Conservation (phyloP, 2,888 invertebrate genomes). For the Himalopsyche japonica region DNA sequence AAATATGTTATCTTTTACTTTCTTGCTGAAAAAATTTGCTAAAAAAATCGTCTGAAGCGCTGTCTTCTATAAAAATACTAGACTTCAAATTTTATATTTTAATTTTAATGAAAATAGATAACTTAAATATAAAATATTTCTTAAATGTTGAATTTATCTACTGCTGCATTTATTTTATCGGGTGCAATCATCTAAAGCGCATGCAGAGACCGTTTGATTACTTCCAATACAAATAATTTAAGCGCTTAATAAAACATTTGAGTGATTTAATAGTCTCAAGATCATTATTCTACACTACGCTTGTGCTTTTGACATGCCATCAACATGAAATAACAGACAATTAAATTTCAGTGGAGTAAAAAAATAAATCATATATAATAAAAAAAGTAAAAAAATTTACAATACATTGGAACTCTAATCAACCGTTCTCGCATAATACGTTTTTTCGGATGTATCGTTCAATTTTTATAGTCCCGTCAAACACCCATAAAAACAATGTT, state of each 20-base stretch:
- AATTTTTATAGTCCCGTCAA: no score
- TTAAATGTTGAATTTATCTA: background rate
- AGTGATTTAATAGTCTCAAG: slow-evolving; percentile 9
- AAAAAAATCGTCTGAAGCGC: no score
- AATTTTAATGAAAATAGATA: no score
- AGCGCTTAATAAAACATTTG: background rate
- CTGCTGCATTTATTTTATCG: background rate
- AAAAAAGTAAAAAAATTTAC: background rate
- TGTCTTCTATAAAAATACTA: no score
- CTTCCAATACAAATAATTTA: background rate
- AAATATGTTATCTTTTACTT: no score
- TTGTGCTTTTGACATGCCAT: background rate
- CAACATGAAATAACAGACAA: background rate
- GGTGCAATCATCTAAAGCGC: background rate
- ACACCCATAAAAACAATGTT: no score
- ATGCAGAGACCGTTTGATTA: slow-evolving; percentile 4
- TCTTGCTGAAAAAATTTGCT: no score
- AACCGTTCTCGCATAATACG: no score
- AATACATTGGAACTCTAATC: no score
- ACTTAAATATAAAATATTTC: no score
- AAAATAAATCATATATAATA: background rate
- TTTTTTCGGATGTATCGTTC: no score
- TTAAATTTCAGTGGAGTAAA: background rate
- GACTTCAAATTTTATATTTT: no score
- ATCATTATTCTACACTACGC: background rate